Percentiles rank a stretch among this genome's conserved stretches.
These are phyloP conservation scores for Diadegma fenestrale DNA, from an alignment of 2,888 invertebrate genomes.

Conservation along the genomic window DNA sequence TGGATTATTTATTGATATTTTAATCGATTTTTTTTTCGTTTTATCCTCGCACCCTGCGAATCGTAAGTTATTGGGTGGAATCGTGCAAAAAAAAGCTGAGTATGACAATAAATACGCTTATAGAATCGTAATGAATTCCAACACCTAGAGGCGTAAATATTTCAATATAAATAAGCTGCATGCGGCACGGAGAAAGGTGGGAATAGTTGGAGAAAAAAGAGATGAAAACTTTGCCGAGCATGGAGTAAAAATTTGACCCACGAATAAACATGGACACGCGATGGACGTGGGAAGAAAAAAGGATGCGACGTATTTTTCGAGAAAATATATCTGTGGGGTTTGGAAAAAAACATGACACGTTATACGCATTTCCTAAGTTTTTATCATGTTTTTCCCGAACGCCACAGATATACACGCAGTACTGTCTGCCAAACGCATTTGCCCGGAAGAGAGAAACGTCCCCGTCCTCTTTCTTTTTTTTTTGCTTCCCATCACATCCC, in stretches of 20 bases:
- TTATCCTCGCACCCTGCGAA: background rate
- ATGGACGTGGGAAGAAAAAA: background rate
- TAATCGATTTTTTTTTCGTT: background rate
- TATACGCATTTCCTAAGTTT: conserved; percentile 4
- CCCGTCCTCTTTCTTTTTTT: conserved; percentile 14
- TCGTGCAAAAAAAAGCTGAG: background rate
- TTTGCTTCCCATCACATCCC: conserved; percentile 2
- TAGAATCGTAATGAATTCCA: background rate
- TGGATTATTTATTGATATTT: conserved; percentile 13
- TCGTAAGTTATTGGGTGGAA: background rate
- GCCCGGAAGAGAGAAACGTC: conserved; percentile 53
- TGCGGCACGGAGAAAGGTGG: background rate
- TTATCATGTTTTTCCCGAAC: conserved; percentile 1
- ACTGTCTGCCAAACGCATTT: conserved; percentile 35
- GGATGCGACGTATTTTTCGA: background rate
- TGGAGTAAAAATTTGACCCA: background rate
- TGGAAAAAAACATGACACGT: background rate
- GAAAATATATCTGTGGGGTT: background rate
- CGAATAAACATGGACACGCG: background rate
- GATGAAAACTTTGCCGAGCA: background rate
- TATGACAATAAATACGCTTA: background rate
- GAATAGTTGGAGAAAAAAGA: background rate
- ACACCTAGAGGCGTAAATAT: background rate
- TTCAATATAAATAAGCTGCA: background rate
- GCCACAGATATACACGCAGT: background rate